Percentiles rank a stretch among this genome's conserved stretches.
phyloP scores from a whole-genome alignment of 1,140 invertebrate species.

The Pogonus chalceus region DNA sequence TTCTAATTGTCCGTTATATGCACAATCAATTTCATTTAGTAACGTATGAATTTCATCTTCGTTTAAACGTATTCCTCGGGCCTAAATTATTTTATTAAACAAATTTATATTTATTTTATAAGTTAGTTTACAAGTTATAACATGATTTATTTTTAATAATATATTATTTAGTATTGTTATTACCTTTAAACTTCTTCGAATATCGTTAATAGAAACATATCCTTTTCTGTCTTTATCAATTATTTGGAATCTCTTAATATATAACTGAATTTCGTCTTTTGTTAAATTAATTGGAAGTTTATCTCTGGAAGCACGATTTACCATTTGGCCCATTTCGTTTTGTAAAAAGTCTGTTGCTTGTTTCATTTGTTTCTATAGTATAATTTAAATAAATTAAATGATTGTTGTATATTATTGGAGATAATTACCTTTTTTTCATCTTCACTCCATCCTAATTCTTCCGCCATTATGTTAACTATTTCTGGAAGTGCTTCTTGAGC shows the following conservation, averaged over 20 bases:
- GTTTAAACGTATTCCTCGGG: constrained; percentile 49
- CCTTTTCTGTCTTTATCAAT: constrained; percentile 95
- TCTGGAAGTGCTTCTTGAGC: constrained; percentile 88
- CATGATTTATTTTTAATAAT: too few species aligned
- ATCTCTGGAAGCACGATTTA: constrained; percentile 78
- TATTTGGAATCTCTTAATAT: constrained; percentile 89
- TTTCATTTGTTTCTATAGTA: constrained; percentile 63
- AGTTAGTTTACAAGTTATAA: too few species aligned
- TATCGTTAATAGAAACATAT: constrained; percentile 96
- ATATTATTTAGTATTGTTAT: too few species aligned
- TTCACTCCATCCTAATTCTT: constrained; percentile 89
- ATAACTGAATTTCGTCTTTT: constrained; percentile 87
- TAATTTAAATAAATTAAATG: constrained; percentile 8
- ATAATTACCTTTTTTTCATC: constrained; percentile 53
- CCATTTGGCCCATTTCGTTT: constrained; percentile 93
- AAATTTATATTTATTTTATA: not conserved
- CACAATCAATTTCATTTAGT: constrained; percentile 54
- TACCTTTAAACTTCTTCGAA: constrained; percentile 89
- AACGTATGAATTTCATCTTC: constrained; percentile 54
- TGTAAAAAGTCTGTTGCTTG: constrained; percentile 74
- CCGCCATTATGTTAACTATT: constrained; percentile 92
- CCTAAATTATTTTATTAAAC: constrained; percentile 41
- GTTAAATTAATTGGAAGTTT: constrained; percentile 89
- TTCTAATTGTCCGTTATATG: constrained; percentile 60
- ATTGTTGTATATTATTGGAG: not conserved